Conservation (phyloP, 2,113 vertebrate species). For the Notothenia rossii region DNA sequence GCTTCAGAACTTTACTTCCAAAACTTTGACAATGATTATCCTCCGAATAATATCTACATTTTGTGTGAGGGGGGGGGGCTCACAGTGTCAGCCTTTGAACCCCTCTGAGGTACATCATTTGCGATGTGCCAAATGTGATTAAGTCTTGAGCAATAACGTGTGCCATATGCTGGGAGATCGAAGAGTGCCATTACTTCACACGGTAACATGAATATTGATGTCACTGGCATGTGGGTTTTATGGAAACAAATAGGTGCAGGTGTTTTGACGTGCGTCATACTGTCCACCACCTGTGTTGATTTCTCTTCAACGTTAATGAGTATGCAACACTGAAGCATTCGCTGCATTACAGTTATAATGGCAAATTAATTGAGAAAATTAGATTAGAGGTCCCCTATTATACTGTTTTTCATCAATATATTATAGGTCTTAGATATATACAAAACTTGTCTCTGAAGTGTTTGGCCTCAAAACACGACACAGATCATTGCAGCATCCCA, state of each 20-base stretch:
- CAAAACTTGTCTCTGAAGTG: too few species aligned
- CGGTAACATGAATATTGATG: not conserved
- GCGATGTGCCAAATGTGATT: not conserved
- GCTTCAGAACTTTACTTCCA: not conserved
- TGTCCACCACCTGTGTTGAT: not conserved
- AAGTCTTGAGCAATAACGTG: not conserved
- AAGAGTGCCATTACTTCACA: not conserved
- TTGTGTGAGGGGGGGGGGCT: not conserved
- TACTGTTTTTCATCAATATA: too few species aligned
- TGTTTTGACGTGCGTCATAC: not conserved
- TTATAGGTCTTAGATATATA: too few species aligned
- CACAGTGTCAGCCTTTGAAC: not conserved
- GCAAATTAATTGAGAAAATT: not conserved
- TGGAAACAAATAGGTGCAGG: not conserved
- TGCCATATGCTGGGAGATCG: not conserved
- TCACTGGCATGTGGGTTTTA: not conserved
- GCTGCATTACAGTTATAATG: not conserved
- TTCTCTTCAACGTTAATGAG: not conserved
- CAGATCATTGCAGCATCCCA: too few species aligned
- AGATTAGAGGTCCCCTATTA: too few species aligned
- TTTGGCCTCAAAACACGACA: too few species aligned
- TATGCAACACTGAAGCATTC: not conserved
- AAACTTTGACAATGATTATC: not conserved
- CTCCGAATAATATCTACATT: not conserved
- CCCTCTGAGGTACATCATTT: not conserved